phyloP scores from a whole-genome alignment of 2,113 vertebrate species.

The Halcyon malimbica region DNA sequence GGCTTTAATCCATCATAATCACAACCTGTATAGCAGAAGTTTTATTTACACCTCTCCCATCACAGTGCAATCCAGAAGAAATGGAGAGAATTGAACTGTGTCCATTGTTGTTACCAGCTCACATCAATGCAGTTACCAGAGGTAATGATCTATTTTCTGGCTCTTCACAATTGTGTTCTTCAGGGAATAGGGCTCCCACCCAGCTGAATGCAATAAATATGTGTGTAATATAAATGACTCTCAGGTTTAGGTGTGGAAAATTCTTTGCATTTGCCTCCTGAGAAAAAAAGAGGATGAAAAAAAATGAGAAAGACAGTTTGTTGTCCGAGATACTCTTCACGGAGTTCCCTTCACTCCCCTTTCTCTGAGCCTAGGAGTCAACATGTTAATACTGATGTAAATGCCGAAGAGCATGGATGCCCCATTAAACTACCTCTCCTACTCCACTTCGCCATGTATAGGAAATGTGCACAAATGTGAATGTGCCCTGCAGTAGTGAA shows the following conservation, averaged over 20 bases:
- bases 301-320: neutral
- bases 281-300: neutral
- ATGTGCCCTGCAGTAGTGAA: neutral
- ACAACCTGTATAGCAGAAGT: neutral
- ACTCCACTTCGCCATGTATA: neutral
- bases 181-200: neutral
- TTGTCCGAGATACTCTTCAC: neutral
- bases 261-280: neutral
- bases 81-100: neutral
- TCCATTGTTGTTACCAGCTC: neutral
- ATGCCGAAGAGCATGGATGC: neutral
- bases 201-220: neutral
- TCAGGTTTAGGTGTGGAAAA: neutral
- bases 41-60: neutral
- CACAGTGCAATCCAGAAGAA: neutral
- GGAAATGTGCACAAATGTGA: neutral
- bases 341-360: neutral
- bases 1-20: neutral
- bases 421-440: neutral
- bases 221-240: neutral
- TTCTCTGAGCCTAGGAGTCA: neutral
- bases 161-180: neutral
- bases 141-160: neutral
- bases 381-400: neutral
- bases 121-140: neutral